A percentile compares a stretch with the other conserved stretches of the same genome.
phyloP scores from a whole-genome alignment of 2,113 vertebrate genomes.

The Macroglossus sobrinus region DNA sequence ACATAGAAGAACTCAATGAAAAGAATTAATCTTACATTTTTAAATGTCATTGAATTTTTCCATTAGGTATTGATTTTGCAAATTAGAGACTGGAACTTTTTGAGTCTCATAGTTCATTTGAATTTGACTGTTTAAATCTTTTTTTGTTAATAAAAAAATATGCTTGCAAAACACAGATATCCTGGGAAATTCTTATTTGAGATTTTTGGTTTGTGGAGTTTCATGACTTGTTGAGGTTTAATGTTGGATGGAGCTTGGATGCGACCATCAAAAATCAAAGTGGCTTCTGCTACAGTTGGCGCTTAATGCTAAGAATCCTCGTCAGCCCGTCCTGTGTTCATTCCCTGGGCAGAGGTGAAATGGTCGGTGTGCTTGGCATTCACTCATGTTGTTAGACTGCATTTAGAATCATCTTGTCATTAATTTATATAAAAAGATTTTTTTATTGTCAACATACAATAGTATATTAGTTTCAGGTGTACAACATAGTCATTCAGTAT shows the following conservation, averaged over 20 bases:
- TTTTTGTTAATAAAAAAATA: conserved; percentile 43
- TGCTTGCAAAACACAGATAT: background rate
- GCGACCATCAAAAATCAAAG: background rate
- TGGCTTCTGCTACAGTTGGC: background rate
- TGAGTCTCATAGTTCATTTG: conserved; percentile 39
- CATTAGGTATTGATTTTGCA: conserved; percentile 18
- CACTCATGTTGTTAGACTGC: background rate
- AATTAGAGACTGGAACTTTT: conserved; percentile 59
- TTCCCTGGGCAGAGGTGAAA: accelerated
- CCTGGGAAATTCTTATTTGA: background rate
- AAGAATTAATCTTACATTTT: conserved; percentile 76
- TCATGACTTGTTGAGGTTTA: background rate
- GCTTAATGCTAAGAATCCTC: too few relatives aligned
- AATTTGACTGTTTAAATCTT: conserved; percentile 44
- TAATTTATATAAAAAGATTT: background rate
- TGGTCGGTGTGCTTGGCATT: background rate
- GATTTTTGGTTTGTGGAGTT: background rate
- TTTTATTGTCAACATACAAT: too few relatives aligned
- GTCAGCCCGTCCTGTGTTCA: background rate
- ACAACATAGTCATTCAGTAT: background rate
- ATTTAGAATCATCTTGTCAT: background rate
- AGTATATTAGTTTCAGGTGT: background rate
- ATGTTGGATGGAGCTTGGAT: too few relatives aligned
- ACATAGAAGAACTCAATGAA: conserved; percentile 83
- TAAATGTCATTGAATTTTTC: conserved; percentile 19